Evolutionary conservation across 2,113 vertebrate genomes (phyloP).

Genomic region (Furnarius figulus): DNA sequence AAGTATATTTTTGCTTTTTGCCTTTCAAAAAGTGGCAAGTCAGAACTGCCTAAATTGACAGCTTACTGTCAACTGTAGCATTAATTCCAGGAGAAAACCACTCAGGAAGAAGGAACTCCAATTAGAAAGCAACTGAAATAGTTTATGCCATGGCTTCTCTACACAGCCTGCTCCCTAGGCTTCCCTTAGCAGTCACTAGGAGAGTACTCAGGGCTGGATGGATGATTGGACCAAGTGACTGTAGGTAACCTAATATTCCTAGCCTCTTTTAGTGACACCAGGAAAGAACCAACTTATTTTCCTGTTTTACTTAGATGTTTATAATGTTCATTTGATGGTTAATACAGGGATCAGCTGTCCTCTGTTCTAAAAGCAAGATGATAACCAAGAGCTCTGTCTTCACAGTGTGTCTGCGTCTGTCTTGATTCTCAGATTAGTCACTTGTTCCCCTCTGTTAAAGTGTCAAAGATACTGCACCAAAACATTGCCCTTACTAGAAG

Average conservation of each 20-base stretch:
- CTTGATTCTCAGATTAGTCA: background rate
- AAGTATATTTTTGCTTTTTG: background rate
- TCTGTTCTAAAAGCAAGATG: background rate
- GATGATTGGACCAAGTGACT: background rate
- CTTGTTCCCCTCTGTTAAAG: background rate
- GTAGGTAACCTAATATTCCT: background rate
- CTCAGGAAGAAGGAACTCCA: background rate
- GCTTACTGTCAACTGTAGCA: background rate
- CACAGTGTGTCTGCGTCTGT: accelerated
- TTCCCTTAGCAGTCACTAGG: background rate
- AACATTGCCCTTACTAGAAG: background rate
- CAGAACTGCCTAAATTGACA: background rate
- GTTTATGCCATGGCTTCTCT: too few relatives aligned
- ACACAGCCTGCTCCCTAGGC: background rate
- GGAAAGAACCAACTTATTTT: background rate
- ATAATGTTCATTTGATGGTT: background rate
- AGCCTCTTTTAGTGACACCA: background rate
- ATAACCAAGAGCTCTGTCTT: background rate
- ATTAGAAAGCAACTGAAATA: background rate
- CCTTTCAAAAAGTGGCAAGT: background rate
- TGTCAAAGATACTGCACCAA: background rate
- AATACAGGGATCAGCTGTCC: background rate
- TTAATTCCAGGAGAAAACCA: background rate
- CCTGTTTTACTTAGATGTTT: background rate
- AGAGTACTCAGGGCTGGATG: background rate